A percentile compares a stretch with the other conserved stretches of the same genome.
These are phyloP conservation scores for Leptothorax acervorum DNA, from an alignment of 2,888 invertebrate genomes.

Conservation along the genomic window DNA sequence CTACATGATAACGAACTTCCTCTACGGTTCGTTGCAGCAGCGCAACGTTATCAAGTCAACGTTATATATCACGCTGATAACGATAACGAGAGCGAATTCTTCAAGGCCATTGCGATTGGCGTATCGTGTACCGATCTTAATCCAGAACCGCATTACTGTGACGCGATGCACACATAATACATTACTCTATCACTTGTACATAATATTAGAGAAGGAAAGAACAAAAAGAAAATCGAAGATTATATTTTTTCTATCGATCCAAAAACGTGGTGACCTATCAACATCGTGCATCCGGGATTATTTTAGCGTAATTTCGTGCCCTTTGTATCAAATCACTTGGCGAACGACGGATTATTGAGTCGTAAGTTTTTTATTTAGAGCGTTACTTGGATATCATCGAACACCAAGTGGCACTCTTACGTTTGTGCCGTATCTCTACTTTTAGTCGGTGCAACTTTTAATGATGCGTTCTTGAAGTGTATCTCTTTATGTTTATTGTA, in stretches of 20 bases:
- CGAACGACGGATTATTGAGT: constrained; percentile 42
- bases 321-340: constrained; percentile 61
- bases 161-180: constrained; percentile 77
- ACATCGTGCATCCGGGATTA: constrained; percentile 81
- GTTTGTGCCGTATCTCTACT: constrained; percentile 66
- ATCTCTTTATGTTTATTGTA: constrained; percentile 30
- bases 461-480: constrained; percentile 45
- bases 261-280: constrained; percentile 83
- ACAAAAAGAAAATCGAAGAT: constrained; percentile 82
- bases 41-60: not conserved
- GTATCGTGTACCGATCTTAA: constrained; percentile 66
- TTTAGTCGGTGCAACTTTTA: constrained; percentile 46
- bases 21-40: not conserved
- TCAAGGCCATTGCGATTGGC: constrained; percentile 5
- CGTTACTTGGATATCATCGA: constrained; percentile 78
- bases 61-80: constrained; percentile 2
- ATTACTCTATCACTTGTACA: constrained; percentile 84
- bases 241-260: constrained; percentile 85
- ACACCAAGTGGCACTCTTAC: constrained; percentile 78
- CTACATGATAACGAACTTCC: constrained; percentile 1
- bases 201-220: constrained; percentile 81
- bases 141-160: constrained; percentile 76
- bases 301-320: constrained; percentile 64
- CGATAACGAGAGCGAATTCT: not conserved
- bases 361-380: constrained; percentile 58